Conservation (phyloP, 1,140 invertebrate species). For the Drosophila bocki region DNA sequence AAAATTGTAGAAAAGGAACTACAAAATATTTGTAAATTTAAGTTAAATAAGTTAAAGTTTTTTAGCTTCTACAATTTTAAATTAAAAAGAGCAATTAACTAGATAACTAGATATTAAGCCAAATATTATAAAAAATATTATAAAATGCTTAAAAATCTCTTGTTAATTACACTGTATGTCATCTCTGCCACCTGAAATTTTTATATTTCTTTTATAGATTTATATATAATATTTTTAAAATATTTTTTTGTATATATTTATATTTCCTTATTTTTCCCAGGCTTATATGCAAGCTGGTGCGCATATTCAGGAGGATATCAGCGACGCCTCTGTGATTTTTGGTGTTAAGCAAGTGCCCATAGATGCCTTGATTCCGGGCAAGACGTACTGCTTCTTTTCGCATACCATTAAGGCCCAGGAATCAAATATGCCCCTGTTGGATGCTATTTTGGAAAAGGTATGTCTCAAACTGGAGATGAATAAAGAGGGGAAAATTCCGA, state of each 20-base stretch:
- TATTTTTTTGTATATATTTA: background rate
- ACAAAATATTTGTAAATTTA: background rate
- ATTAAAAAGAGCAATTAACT: background rate
- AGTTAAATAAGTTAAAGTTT: background rate
- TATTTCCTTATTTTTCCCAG: constrained; percentile 82
- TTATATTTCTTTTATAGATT: background rate
- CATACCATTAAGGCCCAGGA: constrained; percentile 99
- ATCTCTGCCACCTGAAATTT: background rate
- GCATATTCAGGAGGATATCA: constrained; percentile 97
- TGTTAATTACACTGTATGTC: background rate
- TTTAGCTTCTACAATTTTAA: background rate
- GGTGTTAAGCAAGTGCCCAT: constrained; percentile 99
- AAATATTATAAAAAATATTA: background rate
- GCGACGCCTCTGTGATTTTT: constrained; percentile 97
- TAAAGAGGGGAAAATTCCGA: too few species aligned
- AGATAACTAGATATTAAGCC: background rate
- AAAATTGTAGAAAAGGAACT: too few species aligned
- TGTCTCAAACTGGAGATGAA: background rate
- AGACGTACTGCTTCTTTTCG: constrained; percentile 99
- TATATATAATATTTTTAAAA: constrained; percentile 2
- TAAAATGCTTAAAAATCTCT: too few species aligned
- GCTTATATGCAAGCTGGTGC: constrained; percentile 96
- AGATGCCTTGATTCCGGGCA: constrained; percentile 96
- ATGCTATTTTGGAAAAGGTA: constrained; percentile 97
- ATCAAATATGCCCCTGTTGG: constrained; percentile 98